Evolutionary conservation across 1,140 invertebrate species (phyloP), one percentile per base, ranked within the genome.

Genomic region (Cryptotermes secundus): DNA sequence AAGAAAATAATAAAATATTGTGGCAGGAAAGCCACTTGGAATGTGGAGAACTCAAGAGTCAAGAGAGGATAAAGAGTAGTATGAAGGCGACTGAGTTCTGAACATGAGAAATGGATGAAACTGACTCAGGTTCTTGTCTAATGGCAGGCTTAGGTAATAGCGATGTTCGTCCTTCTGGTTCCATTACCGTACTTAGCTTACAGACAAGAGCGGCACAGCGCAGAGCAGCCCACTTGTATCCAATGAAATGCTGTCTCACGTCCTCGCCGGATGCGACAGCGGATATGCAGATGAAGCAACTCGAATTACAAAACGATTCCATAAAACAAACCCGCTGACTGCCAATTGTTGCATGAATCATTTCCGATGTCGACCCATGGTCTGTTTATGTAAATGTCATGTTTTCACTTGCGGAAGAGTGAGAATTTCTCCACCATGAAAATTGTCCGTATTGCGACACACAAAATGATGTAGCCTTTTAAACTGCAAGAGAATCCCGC

Each of bases 281-380:
- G 59, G 59, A 72, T 72, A 72, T 72, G 59, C 59, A 72, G 59
- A 72, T 72, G 59, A 72, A 72, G 59, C 59, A 26, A 72, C 26
- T 72, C 59, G n/a, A n/a, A 31, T 72, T 72, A 72, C 59, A 72
- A 72, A 72, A 31, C 59, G 45, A 72, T n/a, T 72, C 59, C 9
- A 72, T 31, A 72, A 72, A 72, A 72, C n/a, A 72, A 72, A n/a
- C 26, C 7, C n/a, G 59, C 59, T 72, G 59, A 72, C n/a, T 10
- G 59, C 6, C 59, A 72, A 72, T 72, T 72, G 59, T 72, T 72
- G 26, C 59, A 72, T 26, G 59, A 72, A 72, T 72, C 59, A 72
- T 72, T 72, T 72, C 59, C 59, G 59, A 72, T 72, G 59, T 6
- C 59, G n/a, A 72, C n/a, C 31, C 59, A 72, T 72, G 31, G 26